Evolutionary conservation across 2,888 invertebrate genomes (phyloP).

Genomic region (Erpobdella octoculata): DNA sequence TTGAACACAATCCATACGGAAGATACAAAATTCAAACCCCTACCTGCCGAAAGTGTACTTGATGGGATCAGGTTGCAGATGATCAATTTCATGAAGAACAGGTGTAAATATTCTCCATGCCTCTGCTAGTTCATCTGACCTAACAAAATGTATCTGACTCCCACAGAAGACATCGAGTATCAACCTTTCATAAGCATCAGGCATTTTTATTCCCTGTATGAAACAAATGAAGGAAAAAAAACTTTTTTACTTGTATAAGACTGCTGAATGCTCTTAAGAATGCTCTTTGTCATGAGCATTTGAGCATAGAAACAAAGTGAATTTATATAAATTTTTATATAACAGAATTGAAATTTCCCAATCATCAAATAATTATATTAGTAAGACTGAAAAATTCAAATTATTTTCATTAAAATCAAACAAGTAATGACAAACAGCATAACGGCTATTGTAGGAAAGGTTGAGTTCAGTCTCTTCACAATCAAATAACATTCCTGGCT

Average conservation of each 20-base stretch:
- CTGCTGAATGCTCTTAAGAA: neutral
- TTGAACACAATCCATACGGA: neutral
- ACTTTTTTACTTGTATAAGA: neutral
- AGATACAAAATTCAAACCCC: neutral
- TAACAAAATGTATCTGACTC: conserved; percentile 97
- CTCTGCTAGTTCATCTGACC: conserved; percentile 88
- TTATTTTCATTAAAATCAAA: too few relatives aligned
- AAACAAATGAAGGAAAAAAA: neutral
- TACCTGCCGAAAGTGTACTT: conserved; percentile 66
- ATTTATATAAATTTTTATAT: neutral
- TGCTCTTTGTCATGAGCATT: neutral
- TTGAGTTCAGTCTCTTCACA: conserved; percentile 96
- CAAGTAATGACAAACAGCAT: conserved; percentile 61
- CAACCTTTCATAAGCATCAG: conserved; percentile 94
- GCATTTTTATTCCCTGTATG: conserved; percentile 61
- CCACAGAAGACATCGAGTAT: conserved; percentile 95
- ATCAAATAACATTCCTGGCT: conserved; percentile 92
- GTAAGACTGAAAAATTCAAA: neutral
- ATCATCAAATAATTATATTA: neutral
- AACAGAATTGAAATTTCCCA: neutral
- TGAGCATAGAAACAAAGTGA: neutral
- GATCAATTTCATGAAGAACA: conserved; percentile 77
- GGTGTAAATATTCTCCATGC: conserved; percentile 95
- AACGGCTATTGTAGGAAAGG: conserved; percentile 83
- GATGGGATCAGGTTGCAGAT: conserved; percentile 66